Evolutionary conservation across 2,888 invertebrate species (phyloP), one percentile per base, ranked within the genome.

Genomic region (Chesias legatella): DNA sequence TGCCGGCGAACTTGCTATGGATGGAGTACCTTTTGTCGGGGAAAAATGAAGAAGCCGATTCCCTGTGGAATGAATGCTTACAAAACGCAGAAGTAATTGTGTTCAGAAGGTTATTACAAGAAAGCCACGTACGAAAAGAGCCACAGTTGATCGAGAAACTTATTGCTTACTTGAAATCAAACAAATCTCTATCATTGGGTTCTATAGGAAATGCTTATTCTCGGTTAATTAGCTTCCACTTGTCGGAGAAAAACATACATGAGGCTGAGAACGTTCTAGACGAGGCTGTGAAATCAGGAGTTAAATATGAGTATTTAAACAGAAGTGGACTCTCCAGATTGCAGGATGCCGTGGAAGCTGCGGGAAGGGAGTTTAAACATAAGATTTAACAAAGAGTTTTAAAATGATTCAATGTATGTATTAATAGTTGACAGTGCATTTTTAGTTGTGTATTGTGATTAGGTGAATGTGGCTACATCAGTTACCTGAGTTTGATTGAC

Each of bases 1-100:
- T 89, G 5, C 93, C 94, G 4, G 85, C 91, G 11, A 95, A 95
- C 65, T 86, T 93, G 3, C 64, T 95, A 0, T 95, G 94, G 94
- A 90, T 92, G 63, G 90, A 94, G 64, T 86, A 91, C 53, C 75
- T 94, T 35, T 74, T 91, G 6, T 79, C 76, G 0, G 91, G 90
- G 1, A 86, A 92, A 34, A 79, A 89, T 6, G 80, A 89, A 0
- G 90, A 91, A 56, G 93, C 94, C 0, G 85, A 91, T 10, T 60
- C 76, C 13, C 73, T 95, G 10, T 94, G 92, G 92, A 80, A 90
- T 6, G 77, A 90, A 43, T 78, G 91, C 69, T 71, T 95, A 33
- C 68, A 67, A 25, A 74, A 81, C 17, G 67, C 89, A 0, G 59
- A 62, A 1, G 17, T 39, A 1, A 45, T 88, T 2, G 60, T 84